These are phyloP conservation scores for Halictus ligatus DNA, from an alignment of 2,888 invertebrate species.

Conservation along the genomic window DNA sequence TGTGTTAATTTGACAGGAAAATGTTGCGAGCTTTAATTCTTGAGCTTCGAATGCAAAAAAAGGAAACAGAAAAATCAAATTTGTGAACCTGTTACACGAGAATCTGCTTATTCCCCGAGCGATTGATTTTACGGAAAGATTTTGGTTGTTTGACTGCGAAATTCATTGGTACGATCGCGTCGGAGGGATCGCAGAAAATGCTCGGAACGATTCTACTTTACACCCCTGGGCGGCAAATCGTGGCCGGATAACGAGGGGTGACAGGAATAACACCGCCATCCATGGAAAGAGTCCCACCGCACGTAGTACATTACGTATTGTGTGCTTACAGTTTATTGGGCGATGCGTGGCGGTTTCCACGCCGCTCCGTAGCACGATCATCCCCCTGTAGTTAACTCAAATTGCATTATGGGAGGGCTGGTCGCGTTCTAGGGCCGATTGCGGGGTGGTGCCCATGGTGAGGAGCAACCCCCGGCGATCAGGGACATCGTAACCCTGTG, in stretches of 20 bases:
- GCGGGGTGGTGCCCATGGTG: slow-evolving; percentile 52
- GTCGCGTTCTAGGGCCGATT: slow-evolving; percentile 67
- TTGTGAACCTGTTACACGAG: too few relatives aligned
- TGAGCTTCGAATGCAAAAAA: too few relatives aligned
- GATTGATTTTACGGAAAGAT: not conserved
- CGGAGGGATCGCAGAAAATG: not conserved
- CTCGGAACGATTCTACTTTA: not conserved
- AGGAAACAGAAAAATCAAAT: too few relatives aligned
- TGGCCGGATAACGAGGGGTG: slow-evolving; percentile 30
- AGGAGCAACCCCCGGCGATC: slow-evolving; percentile 30
- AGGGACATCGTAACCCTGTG: slow-evolving; percentile 34
- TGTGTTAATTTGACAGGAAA: too few relatives aligned
- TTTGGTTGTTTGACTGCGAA: not conserved
- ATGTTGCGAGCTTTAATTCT: too few relatives aligned
- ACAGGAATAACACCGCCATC: slow-evolving; percentile 63
- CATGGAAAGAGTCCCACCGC: slow-evolving; percentile 67
- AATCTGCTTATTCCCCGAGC: too few relatives aligned
- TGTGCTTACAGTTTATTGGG: slow-evolving; percentile 76
- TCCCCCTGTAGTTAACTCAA: slow-evolving; percentile 80
- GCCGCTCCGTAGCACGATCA: slow-evolving; percentile 64
- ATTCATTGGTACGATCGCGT: not conserved
- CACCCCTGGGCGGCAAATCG: slow-evolving; percentile 13
- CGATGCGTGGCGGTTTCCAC: slow-evolving; percentile 64
- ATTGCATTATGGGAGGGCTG: slow-evolving; percentile 79
- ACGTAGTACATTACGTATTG: slow-evolving; percentile 73